Conservation (phyloP, 2,888 invertebrate genomes). For the Parnassius mnemosyne region DNA sequence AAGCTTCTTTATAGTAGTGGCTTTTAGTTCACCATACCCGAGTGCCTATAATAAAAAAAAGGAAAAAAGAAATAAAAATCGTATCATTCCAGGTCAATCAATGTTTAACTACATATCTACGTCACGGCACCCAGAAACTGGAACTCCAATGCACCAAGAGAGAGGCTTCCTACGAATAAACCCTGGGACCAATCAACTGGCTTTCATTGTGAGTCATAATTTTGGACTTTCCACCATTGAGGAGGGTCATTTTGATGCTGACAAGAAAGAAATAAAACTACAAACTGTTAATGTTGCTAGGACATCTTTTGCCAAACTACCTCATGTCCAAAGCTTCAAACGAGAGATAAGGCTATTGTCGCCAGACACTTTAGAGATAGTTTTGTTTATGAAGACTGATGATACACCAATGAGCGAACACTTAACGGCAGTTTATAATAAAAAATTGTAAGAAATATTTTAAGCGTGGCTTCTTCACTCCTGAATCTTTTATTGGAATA, state of each 20-base stretch:
- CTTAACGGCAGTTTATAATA: conserved; percentile 72
- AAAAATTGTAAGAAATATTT: conserved; percentile 10
- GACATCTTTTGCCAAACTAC: conserved; percentile 76
- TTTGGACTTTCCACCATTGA: conserved; percentile 82
- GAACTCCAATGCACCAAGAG: conserved; percentile 82
- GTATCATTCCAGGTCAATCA: conserved; percentile 75
- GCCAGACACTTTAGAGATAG: conserved; percentile 61
- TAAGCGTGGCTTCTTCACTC: background rate
- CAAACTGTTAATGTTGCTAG: conserved; percentile 69
- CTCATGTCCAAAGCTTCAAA: conserved; percentile 70
- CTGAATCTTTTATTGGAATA: background rate
- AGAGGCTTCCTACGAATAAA: conserved; percentile 81
- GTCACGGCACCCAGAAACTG: conserved; percentile 75
- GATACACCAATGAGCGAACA: conserved; percentile 76
- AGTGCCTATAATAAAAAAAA: too few species aligned
- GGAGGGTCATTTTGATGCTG: conserved; percentile 74
- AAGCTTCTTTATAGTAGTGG: too few species aligned
- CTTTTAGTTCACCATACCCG: too few species aligned
- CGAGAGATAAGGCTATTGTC: conserved; percentile 55
- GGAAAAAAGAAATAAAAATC: background rate
- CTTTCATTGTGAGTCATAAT: conserved; percentile 81
- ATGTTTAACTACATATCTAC: conserved; percentile 78
- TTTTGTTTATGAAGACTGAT: conserved; percentile 79
- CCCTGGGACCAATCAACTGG: conserved; percentile 73
- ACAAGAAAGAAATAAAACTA: conserved; percentile 65